Evolutionary conservation across 2,113 vertebrate genomes (phyloP), one percentile per base, ranked within the genome.

Genomic region (Sander lucioperca): DNA sequence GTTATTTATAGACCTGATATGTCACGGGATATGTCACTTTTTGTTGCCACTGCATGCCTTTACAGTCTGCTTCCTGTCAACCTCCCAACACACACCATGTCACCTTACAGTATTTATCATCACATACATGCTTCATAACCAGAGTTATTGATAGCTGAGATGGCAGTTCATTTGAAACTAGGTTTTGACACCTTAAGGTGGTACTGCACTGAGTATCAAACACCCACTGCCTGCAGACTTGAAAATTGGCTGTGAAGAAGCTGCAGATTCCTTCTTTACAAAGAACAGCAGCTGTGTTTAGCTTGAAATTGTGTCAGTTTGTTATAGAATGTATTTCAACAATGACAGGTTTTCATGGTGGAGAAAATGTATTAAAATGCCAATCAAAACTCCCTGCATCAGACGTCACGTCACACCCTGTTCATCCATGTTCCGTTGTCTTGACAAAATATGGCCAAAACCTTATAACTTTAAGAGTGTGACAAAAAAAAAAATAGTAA

Each of bases 91-190:
- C 3, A 25, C 63, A 10, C 7, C 19, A n/a, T 25, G 71, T 21
- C 59, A 73, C 39, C 61, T 33, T 11, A 39, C 16, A 50, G 27
- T 21, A 16, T 15, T 9, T 30, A 14, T 54, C 23, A 50, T 69
- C 57, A 54, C 51, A 12, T 56, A 16, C 33, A 6, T 19, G 36
- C 39, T 76, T 61, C 15, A 56, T 45, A 27, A 50, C 51, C 58
- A 10, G 3, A 67, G 51, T 70, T 66, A 23, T 80, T 50, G 30
- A 74, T 69, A 27, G 19, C 53, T 21, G 47, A 72, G 25, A 25
- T 54, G 50, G 57, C 47, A 71, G 51, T 62, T 74, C 5, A 71
- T 74, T 81, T 68, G 36, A 82, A 79, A 67, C 59, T 13, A 16
- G 54, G 54, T 54, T 73, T 67, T 65, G 30, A 69, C 66, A 65